These are phyloP conservation scores for Poeciliopsis prolifica DNA, from an alignment of 2,113 vertebrate species.

Conservation along the genomic window DNA sequence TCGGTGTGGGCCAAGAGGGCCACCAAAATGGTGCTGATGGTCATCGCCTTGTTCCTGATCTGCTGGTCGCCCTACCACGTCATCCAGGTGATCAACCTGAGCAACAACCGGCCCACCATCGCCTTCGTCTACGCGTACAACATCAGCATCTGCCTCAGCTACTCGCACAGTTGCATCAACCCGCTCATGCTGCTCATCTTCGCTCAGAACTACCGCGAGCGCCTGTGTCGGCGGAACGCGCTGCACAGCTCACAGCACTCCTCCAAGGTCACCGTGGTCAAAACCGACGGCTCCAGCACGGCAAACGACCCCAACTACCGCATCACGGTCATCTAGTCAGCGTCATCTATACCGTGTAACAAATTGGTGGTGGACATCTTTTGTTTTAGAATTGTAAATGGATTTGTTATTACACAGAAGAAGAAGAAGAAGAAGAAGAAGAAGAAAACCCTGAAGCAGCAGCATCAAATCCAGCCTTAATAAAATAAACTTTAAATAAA, in stretches of 20 bases:
- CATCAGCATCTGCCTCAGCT: slow-evolving; percentile 84
- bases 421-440: background rate
- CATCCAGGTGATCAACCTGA: slow-evolving; percentile 83
- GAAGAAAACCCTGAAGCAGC: background rate
- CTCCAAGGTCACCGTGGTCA: slow-evolving; percentile 77
- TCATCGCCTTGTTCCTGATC: slow-evolving; percentile 81
- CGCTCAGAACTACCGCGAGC: slow-evolving; percentile 83
- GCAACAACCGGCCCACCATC: slow-evolving; percentile 72
- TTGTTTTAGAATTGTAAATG: background rate
- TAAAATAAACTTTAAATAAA: background rate
- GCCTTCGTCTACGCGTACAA: slow-evolving; percentile 81
- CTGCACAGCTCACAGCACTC: slow-evolving; percentile 65
- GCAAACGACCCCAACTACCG: slow-evolving; percentile 62
- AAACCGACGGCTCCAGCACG: slow-evolving; percentile 69
- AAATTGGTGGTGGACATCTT: background rate
- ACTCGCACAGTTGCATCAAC: slow-evolving; percentile 87
- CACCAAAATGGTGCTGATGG: slow-evolving; percentile 84
- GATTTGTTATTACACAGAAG: background rate
- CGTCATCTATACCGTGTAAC: background rate
- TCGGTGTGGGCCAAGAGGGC: slow-evolving; percentile 80
- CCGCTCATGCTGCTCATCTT: slow-evolving; percentile 84
- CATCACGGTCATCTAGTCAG: slow-evolving; percentile 65
- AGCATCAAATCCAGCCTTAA: background rate
- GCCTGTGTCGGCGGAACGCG: slow-evolving; percentile 67
- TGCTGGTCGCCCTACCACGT: slow-evolving; percentile 87